These are phyloP conservation scores for Netelia fuscicornis DNA, from an alignment of 2,888 invertebrate genomes.

Conservation along the genomic window DNA sequence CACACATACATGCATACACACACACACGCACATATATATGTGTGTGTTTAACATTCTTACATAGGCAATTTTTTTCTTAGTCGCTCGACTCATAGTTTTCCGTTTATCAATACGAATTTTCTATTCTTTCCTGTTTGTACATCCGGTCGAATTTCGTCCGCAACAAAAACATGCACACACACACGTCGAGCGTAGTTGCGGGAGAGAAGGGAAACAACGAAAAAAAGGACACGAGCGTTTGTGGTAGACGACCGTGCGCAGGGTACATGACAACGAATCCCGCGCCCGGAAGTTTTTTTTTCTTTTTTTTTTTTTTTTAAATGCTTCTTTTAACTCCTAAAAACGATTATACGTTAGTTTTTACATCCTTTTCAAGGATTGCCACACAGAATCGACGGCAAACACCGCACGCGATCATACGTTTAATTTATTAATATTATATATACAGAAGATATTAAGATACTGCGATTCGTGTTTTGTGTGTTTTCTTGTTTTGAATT, in stretches of 20 bases:
- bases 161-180: neutral
- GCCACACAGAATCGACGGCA: constrained; percentile 46
- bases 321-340: constrained; percentile 70
- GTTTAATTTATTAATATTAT: constrained; percentile 45
- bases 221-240: neutral
- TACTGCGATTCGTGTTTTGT: constrained; percentile 42
- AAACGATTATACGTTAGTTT: constrained; percentile 68
- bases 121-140: neutral
- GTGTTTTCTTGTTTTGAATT: neutral
- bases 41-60: constrained; percentile 18
- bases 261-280: constrained; percentile 40
- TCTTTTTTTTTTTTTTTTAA: constrained; percentile 70
- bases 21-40: constrained; percentile 26
- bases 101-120: constrained; percentile 2
- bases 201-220: neutral
- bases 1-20: constrained; percentile 1
- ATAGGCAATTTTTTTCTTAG: constrained; percentile 42
- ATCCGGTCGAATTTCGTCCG: neutral
- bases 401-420: constrained; percentile 44
- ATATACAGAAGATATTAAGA: constrained; percentile 52
- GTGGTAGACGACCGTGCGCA: neutral
- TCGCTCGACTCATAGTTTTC: constrained; percentile 31
- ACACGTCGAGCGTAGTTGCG: neutral
- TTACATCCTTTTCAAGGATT: constrained; percentile 82
- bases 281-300: constrained; percentile 36